These are phyloP conservation scores for Epinotia bilunana DNA, from an alignment of 2,888 invertebrate genomes.

Conservation along the genomic window DNA sequence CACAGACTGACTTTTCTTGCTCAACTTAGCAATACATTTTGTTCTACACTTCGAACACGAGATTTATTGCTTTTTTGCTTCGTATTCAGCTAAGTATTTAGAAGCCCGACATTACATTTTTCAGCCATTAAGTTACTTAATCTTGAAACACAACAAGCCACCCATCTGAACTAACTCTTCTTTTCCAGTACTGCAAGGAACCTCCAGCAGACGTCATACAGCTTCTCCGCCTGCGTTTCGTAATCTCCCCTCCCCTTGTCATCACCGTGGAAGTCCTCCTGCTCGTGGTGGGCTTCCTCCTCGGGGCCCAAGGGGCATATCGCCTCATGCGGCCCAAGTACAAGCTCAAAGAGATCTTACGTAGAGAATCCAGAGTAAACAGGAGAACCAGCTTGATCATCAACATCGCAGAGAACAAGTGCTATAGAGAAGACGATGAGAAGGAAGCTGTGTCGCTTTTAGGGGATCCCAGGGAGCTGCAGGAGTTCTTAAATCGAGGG, in stretches of 20 bases:
- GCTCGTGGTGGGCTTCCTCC: slow-evolving; percentile 73
- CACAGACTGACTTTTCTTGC: too few species aligned
- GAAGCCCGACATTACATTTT: background rate
- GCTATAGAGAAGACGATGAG: slow-evolving; percentile 63
- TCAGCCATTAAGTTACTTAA: background rate
- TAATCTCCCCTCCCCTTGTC: slow-evolving; percentile 80
- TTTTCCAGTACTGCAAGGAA: slow-evolving; percentile 68
- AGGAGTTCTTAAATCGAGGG: slow-evolving; percentile 59
- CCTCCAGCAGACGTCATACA: slow-evolving; percentile 73
- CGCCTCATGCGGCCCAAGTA: slow-evolving; percentile 68
- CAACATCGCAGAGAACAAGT: slow-evolving; percentile 62
- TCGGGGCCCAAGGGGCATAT: slow-evolving; percentile 71
- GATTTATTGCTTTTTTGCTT: too few species aligned
- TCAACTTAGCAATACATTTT: too few species aligned
- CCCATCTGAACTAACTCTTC: background rate
- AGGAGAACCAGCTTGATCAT: slow-evolving; percentile 56
- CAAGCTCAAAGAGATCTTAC: slow-evolving; percentile 56
- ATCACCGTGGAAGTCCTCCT: slow-evolving; percentile 75
- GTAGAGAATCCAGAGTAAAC: slow-evolving; percentile 48
- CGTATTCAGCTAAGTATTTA: too few species aligned
- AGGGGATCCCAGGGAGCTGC: slow-evolving; percentile 62
- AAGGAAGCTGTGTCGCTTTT: slow-evolving; percentile 71
- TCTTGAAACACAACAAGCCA: background rate
- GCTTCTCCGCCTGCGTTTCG: slow-evolving; percentile 77
- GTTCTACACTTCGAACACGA: too few species aligned